These are phyloP conservation scores for Microvelia longipes DNA, from an alignment of 1,140 invertebrate species.

Conservation along the genomic window DNA sequence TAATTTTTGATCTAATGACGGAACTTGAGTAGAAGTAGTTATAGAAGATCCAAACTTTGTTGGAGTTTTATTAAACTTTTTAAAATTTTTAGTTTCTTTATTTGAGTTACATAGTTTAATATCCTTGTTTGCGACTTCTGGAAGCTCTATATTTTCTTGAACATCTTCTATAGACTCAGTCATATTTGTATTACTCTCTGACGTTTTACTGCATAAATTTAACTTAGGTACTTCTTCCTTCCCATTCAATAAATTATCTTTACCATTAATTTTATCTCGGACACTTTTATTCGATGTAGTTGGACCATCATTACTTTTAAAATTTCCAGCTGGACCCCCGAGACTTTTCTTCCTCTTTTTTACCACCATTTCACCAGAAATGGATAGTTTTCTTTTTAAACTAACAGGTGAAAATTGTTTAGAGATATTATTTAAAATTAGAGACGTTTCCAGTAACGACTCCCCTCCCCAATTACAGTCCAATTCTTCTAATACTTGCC, in stretches of 20 bases:
- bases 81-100: not conserved
- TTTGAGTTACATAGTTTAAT: too few species aligned
- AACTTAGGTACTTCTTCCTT: too few species aligned
- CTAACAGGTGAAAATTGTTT: not conserved
- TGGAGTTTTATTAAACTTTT: not conserved
- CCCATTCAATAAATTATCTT: too few species aligned
- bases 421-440: not conserved
- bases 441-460: constrained; percentile 19
- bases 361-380: not conserved
- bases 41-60: not conserved
- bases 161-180: too few species aligned
- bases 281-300: too few species aligned
- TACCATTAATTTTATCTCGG: too few species aligned
- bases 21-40: not conserved
- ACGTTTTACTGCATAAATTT: too few species aligned
- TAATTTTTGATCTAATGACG: not conserved
- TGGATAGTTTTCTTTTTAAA: constrained; percentile 1
- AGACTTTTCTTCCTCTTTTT: not conserved
- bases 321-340: too few species aligned
- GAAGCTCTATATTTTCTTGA: too few species aligned
- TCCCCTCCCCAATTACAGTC: constrained; percentile 23
- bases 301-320: too few species aligned
- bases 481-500: constrained; percentile 13
- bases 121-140: too few species aligned
- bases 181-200: too few species aligned